Evolutionary conservation across 2,113 vertebrate genomes (phyloP).

Genomic region (Rhagologus leucostigma): DNA sequence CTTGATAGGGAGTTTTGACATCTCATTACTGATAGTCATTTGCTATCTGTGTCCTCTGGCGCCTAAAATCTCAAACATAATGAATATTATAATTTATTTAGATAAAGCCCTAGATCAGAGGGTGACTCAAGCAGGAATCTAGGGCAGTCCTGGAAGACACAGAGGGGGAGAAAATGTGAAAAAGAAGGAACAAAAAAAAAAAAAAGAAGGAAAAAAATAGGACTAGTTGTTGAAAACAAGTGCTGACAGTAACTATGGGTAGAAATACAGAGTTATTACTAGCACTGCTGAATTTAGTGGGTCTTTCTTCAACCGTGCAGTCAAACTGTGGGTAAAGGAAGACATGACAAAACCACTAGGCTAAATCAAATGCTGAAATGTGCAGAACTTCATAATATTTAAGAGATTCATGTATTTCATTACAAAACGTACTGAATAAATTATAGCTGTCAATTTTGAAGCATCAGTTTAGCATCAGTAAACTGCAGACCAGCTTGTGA

Average conservation of each 20-base stretch:
- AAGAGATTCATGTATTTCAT: neutral
- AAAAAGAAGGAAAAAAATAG: neutral
- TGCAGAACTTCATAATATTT: neutral
- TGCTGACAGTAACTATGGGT: neutral
- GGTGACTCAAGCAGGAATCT: neutral
- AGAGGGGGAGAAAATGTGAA: rapidly evolving
- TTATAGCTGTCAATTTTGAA: neutral
- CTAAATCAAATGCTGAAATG: neutral
- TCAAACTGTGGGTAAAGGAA: neutral
- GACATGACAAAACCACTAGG: neutral
- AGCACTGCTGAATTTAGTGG: neutral
- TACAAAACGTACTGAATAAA: neutral
- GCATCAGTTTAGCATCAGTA: neutral
- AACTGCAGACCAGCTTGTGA: neutral
- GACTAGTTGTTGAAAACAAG: neutral
- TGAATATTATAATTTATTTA: neutral
- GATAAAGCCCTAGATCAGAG: neutral
- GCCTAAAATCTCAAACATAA: neutral
- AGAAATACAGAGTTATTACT: neutral
- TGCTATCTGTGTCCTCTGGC: neutral
- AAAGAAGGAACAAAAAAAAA: neutral
- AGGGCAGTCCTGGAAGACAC: neutral
- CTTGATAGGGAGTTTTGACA: neutral
- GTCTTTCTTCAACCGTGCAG: neutral
- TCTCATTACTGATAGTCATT: neutral